These are phyloP conservation scores for Mus caroli DNA, from an alignment of 2,797 vertebrate genomes.

Conservation along the genomic window DNA sequence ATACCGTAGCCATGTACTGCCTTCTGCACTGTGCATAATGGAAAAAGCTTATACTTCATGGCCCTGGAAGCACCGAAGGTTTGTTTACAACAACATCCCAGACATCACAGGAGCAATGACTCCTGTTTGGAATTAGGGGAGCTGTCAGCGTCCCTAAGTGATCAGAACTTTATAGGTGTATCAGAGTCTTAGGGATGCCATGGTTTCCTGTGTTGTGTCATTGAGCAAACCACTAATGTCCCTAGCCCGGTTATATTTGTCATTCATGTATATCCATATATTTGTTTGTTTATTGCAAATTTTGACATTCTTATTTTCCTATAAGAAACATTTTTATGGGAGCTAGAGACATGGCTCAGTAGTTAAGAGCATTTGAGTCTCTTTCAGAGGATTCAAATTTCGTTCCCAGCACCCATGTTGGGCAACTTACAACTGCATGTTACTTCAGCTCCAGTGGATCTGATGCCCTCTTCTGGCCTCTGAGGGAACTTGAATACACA, in stretches of 20 bases:
- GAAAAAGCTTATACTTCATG: not conserved
- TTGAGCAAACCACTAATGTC: not conserved
- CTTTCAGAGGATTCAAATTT: not conserved
- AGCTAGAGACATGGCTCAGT: not conserved
- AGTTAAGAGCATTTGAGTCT: not conserved
- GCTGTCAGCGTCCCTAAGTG: not conserved
- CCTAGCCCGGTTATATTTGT: not conserved
- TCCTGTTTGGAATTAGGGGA: no score
- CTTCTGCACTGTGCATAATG: no score
- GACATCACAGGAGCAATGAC: no score
- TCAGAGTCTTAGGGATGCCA: not conserved
- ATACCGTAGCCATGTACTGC: no score
- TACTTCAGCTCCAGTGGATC: not conserved
- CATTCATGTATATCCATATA: no score
- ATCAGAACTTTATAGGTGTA: not conserved
- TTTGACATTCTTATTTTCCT: not conserved
- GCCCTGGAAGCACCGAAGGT: not conserved
- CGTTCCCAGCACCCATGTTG: not conserved
- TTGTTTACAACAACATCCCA: not conserved
- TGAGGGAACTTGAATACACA: not conserved
- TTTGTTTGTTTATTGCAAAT: not conserved
- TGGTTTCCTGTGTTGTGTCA: no score
- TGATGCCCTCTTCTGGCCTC: not conserved
- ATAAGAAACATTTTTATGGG: not conserved
- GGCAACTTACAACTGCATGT: not conserved